Evolutionary conservation across 1,140 invertebrate species (phyloP).

Genomic region (Zelostemma sp.): DNA sequence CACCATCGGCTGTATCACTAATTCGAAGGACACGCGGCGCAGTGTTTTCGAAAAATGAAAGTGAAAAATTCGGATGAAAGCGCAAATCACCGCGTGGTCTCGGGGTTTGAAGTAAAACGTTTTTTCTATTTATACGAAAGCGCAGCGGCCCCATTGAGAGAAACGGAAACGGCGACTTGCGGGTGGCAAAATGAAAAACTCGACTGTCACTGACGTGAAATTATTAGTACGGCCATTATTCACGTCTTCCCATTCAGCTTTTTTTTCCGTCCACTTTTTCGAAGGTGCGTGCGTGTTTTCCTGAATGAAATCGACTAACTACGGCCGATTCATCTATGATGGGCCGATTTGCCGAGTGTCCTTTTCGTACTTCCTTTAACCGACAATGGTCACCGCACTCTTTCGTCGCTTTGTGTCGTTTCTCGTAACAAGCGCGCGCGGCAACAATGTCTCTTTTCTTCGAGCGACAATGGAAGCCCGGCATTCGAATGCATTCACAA

Average conservation of each 20-base stretch:
- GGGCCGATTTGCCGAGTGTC: conserved; percentile 47
- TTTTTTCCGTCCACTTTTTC: conserved; percentile 23
- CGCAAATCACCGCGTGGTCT: too few relatives aligned
- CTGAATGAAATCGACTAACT: conserved; percentile 52
- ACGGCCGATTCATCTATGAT: conserved; percentile 48
- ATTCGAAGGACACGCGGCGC: too few relatives aligned
- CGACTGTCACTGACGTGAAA: conserved; percentile 47
- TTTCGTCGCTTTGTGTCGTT: conserved; percentile 51
- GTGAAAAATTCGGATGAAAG: too few relatives aligned
- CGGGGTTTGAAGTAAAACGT: too few relatives aligned
- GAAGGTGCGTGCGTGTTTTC: conserved; percentile 49
- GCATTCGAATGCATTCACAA: conserved; percentile 51
- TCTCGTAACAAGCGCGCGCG: conserved; percentile 55
- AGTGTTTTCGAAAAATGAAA: too few relatives aligned
- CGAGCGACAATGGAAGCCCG: conserved; percentile 50
- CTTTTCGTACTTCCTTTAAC: conserved; percentile 49
- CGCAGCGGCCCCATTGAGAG: background rate
- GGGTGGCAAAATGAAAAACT: conserved; percentile 31
- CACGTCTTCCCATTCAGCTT: conserved; percentile 33
- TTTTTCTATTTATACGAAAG: too few relatives aligned
- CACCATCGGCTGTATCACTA: too few relatives aligned
- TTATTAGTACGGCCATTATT: conserved; percentile 45
- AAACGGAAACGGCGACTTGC: conserved; percentile 30
- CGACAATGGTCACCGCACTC: conserved; percentile 52
- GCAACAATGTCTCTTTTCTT: conserved; percentile 55